Evolutionary conservation across 2,113 vertebrate genomes (phyloP).

Genomic region (Alectura lathami): DNA sequence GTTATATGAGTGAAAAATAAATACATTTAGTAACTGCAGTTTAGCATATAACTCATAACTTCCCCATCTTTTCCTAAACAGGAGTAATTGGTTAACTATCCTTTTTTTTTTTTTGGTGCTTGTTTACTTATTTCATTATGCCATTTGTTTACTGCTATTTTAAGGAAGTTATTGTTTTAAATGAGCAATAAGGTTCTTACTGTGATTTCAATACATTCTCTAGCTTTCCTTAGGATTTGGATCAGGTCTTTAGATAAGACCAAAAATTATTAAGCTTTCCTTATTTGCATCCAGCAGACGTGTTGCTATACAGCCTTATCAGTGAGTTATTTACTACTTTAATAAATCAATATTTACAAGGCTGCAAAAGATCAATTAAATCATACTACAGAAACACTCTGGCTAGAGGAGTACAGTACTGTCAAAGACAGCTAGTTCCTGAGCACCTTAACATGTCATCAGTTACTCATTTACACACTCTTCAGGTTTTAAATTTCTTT

Average conservation of each 20-base stretch:
- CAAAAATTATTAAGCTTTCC: background rate
- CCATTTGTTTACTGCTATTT: background rate
- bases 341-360: background rate
- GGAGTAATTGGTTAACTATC: background rate
- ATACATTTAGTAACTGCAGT: background rate
- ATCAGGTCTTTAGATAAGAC: background rate
- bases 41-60: background rate
- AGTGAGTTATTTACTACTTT: background rate
- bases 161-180: background rate
- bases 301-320: background rate
- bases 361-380: constrained; percentile 1
- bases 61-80: background rate
- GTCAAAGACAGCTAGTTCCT: background rate
- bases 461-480: background rate
- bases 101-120: background rate
- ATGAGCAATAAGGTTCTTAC: background rate
- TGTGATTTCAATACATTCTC: background rate
- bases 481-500: background rate
- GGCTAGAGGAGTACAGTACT: background rate
- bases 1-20: background rate
- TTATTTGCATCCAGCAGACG: background rate
- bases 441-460: background rate
- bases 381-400: background rate
- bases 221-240: background rate
- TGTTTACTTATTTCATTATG: background rate